These are phyloP conservation scores for Macrosoma leucophasiata DNA, from an alignment of 2,888 invertebrate genomes.

Conservation along the genomic window DNA sequence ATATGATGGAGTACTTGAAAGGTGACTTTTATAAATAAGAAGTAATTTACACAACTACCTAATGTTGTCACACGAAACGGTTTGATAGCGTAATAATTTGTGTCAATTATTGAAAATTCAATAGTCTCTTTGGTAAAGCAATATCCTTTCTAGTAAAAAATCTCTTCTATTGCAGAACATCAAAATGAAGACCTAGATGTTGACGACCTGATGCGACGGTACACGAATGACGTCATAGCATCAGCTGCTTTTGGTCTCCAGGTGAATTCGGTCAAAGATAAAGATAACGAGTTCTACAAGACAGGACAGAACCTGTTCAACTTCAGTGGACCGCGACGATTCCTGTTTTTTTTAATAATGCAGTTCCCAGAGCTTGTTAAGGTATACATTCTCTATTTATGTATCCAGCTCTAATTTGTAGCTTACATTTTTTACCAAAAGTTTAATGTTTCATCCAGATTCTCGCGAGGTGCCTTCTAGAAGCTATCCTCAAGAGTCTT, in stretches of 20 bases:
- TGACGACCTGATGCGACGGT: slow-evolving; percentile 65
- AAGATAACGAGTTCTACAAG: slow-evolving; percentile 69
- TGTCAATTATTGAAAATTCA: no score
- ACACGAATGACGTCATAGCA: slow-evolving; percentile 76
- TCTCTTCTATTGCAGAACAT: slow-evolving; percentile 30
- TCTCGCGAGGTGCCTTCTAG: no score
- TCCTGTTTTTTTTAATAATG: slow-evolving; percentile 28
- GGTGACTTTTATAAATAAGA: slow-evolving; percentile 29
- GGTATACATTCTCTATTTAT: no score
- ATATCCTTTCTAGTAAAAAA: no score
- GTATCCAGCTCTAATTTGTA: no score
- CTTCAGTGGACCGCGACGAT: slow-evolving; percentile 31
- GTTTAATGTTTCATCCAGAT: no score
- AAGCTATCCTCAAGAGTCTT: no score
- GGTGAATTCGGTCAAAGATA: slow-evolving; percentile 69
- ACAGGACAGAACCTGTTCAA: slow-evolving; percentile 37
- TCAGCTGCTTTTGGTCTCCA: slow-evolving; percentile 73
- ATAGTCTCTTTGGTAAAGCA: no score
- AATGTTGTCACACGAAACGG: no score
- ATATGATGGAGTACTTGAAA: slow-evolving; percentile 42
- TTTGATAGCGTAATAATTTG: no score
- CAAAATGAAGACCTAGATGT: slow-evolving; percentile 46
- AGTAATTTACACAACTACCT: no score
- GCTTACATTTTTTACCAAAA: no score
- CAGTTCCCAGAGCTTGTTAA: slow-evolving; percentile 34